Base-by-base conservation (phyloP, 2,113 vertebrate genomes). In the Monopterus albus region DNA sequence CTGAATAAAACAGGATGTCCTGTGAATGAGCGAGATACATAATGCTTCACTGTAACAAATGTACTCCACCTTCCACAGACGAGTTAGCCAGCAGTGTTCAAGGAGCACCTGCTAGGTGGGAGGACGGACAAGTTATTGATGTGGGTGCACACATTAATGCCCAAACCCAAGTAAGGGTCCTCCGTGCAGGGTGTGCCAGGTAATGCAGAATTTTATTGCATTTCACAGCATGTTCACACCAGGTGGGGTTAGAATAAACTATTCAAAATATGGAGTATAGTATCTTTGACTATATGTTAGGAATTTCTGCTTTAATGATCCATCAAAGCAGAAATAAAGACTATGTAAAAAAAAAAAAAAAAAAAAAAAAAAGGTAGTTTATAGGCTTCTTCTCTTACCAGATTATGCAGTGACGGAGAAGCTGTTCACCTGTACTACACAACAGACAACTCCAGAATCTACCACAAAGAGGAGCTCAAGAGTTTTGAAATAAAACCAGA, bases 391-490 rank as follows among this genome's bases (percentile, higher is more conserved):
- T 62, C 3, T 64, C 21, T 33, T 61, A 7, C 20, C 78, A 94
- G 94, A 61, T 80, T 99, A 70, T 96, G 96, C 89, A 96, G 95
- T 7, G 95, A 98, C 58, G 95, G 95, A 69, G 94, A 92, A 5
- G 79, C 81, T 1, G 88, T 97, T 53, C 84, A 93, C 78, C 91
- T 99, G 23, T 96, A 94, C 88, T 95, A 98, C 82, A 95, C 94
- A 0, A 94, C 93, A 11, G 95, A 97, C 78, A 99, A 99, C 87
- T 96, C 96, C 26, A 94, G 97, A 81, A 94, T 96, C 45, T 99
- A 98, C 88, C 98, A 98, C 89, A 94, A 96, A 89, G 96, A 96
- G 79, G 95, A 95, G 64, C 92, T 88, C 75, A 97, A 96, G 90
- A 95, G 89, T 82, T 89, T 97, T 50, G 95, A 97, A 92, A 91